These are phyloP conservation scores for Dermochelys coriacea DNA, from an alignment of 2,797 vertebrate species.

Conservation along the genomic window DNA sequence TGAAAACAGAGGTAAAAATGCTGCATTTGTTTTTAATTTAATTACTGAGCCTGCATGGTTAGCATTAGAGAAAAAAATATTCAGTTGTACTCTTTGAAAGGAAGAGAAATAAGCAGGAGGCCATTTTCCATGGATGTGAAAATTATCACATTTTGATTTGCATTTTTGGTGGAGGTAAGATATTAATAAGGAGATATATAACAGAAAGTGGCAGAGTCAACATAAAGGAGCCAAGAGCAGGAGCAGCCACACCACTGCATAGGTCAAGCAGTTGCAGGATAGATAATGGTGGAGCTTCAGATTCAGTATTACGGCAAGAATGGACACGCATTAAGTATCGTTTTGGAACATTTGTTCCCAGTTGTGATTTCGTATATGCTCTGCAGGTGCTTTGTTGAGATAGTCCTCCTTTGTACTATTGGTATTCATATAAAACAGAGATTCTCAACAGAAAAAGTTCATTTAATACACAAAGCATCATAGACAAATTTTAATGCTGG, in stretches of 20 bases:
- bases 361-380: neutral
- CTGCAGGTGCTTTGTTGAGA: slow-evolving; percentile 24
- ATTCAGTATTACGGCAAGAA: neutral
- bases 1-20: neutral
- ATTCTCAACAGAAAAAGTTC: neutral
- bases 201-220: neutral
- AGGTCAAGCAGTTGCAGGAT: neutral
- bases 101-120: neutral
- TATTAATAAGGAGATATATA: neutral
- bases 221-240: neutral
- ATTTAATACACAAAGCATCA: neutral
- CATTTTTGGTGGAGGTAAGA: neutral
- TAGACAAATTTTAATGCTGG: neutral
- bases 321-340: rapidly evolving
- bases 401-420: neutral
- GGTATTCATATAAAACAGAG: neutral
- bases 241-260: neutral
- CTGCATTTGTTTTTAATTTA: slow-evolving; percentile 17
- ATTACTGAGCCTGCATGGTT: neutral
- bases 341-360: neutral
- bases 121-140: neutral
- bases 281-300: neutral
- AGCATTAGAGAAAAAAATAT: neutral
- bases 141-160: neutral
- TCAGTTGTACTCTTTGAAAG: neutral